These are phyloP conservation scores for Pantherophis vulpinus DNA, from an alignment of 2,797 vertebrate species.

Conservation along the genomic window DNA sequence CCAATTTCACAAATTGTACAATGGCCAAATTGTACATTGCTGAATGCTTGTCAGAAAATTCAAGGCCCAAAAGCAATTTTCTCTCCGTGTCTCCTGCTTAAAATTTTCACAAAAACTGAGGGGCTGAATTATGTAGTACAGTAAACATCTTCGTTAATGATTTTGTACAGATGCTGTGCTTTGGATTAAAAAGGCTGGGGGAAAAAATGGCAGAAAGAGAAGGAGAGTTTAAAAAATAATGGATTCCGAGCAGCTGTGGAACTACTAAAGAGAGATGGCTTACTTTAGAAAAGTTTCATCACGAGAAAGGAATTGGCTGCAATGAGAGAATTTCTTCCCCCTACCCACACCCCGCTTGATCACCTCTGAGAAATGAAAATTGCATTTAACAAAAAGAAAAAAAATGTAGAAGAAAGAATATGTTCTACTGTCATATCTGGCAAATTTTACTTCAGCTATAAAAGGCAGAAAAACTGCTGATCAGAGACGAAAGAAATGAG, in stretches of 20 bases:
- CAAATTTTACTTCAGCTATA: not conserved
- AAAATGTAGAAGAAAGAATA: not conserved
- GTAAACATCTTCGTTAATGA: not conserved
- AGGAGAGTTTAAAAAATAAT: not conserved
- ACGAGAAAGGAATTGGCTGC: not conserved
- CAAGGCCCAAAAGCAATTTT: not conserved
- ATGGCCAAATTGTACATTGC: not conserved
- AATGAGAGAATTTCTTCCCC: not conserved
- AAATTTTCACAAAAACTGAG: not conserved
- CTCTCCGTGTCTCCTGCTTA: not conserved
- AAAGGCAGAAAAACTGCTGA: not conserved
- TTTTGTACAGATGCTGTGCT: fast-evolving
- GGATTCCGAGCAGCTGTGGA: not conserved
- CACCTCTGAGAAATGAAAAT: not conserved
- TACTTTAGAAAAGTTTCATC: not conserved
- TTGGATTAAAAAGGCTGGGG: no score
- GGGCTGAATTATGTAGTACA: not conserved
- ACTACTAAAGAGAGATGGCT: no score
- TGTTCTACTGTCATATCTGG: not conserved
- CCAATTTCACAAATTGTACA: not conserved
- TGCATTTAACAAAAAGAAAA: not conserved
- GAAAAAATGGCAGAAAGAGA: no score
- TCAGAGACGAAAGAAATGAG: not conserved
- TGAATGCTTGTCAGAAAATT: not conserved
- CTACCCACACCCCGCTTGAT: not conserved